These are phyloP conservation scores for Rhinopomastus cyanomelas DNA, from an alignment of 2,113 vertebrate genomes.

Conservation along the genomic window DNA sequence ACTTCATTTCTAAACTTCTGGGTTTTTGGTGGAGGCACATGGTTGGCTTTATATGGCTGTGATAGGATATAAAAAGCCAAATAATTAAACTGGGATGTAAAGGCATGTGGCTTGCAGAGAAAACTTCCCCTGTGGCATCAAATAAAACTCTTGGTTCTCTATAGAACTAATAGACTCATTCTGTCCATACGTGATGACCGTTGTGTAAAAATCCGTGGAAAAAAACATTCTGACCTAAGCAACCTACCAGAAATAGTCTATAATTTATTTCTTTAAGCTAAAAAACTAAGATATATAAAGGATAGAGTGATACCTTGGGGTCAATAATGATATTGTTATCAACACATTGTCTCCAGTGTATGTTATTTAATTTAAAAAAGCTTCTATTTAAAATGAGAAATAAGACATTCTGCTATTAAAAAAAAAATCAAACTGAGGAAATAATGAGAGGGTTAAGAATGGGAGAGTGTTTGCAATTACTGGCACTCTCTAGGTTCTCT, in stretches of 20 bases:
- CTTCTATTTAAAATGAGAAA: neutral
- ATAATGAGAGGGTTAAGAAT: neutral
- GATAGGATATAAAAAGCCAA: neutral
- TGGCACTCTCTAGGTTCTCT: neutral
- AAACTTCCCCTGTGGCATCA: constrained; percentile 29
- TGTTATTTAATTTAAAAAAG: neutral
- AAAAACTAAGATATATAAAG: neutral
- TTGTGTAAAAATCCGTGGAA: neutral
- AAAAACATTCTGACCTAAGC: neutral
- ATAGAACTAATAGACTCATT: neutral
- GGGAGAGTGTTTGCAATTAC: neutral
- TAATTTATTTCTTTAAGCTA: neutral
- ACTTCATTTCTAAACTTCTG: constrained; percentile 21
- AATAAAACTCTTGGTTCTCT: constrained; percentile 18
- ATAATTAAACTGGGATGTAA: neutral
- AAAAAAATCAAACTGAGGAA: neutral
- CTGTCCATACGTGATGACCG: neutral
- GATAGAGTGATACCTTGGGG: neutral
- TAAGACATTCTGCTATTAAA: neutral
- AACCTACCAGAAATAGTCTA: neutral
- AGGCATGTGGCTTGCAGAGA: constrained; percentile 41
- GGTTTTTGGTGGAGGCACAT: constrained; percentile 1
- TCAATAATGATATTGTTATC: neutral
- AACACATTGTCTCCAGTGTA: neutral
- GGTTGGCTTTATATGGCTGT: neutral